These are phyloP conservation scores for Bombus fervidus DNA, from an alignment of 1,140 invertebrate species.

Conservation along the genomic window DNA sequence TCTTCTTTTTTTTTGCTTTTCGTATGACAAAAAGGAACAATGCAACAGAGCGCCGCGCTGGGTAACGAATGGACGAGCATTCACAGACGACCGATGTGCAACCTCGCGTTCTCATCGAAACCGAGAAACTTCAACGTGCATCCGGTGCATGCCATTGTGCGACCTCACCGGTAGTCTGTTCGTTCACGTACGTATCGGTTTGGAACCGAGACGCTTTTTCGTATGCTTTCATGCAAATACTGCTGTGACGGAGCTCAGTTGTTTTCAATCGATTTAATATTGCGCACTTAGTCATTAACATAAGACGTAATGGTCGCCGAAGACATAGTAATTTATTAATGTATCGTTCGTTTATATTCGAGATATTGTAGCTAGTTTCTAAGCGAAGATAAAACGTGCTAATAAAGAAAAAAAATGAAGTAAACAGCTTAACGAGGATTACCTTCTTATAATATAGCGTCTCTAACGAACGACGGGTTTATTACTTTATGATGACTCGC, in stretches of 20 bases:
- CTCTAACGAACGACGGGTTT: slow-evolving; percentile 1
- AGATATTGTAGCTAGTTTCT: neutral
- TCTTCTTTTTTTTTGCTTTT: neutral
- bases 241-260: too few species aligned
- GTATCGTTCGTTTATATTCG: neutral
- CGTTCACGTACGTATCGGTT: slow-evolving; percentile 34
- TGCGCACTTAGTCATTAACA: neutral
- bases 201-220: neutral
- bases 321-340: neutral
- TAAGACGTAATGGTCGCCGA: neutral
- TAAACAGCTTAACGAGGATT: slow-evolving; percentile 10
- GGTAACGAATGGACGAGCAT: slow-evolving; percentile 3
- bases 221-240: neutral
- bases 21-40: neutral
- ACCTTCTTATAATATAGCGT: neutral
- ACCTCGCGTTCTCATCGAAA: slow-evolving; percentile 35
- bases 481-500: slow-evolving; percentile 20
- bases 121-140: slow-evolving; percentile 38
- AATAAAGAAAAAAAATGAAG: neutral
- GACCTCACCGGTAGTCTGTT: neutral
- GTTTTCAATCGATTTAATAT: neutral
- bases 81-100: slow-evolving; percentile 15
- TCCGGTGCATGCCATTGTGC: slow-evolving; percentile 45
- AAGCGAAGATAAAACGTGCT: neutral
- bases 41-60: too few species aligned